These are phyloP conservation scores for Aplochiton taeniatus DNA, from an alignment of 2,797 vertebrate species.

Conservation along the genomic window DNA sequence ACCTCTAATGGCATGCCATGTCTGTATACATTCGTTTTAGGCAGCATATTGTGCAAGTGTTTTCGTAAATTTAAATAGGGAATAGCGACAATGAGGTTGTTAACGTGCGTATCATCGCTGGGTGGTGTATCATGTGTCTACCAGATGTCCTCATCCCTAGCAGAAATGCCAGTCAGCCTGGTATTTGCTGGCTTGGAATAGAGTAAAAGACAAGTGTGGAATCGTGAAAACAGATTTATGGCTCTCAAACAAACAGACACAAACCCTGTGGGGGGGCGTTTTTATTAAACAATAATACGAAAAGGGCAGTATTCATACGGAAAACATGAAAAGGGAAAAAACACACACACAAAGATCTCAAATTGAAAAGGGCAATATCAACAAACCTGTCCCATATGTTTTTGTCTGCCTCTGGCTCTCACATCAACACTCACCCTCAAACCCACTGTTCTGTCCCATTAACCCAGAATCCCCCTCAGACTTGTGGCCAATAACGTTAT, in stretches of 20 bases:
- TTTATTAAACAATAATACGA: too few relatives aligned
- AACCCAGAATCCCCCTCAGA: too few relatives aligned
- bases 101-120: constrained; percentile 16
- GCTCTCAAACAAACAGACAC: constrained; percentile 1
- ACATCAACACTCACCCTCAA: too few relatives aligned
- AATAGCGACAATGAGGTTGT: background rate
- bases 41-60: background rate
- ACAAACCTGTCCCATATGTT: too few relatives aligned
- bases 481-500: too few relatives aligned
- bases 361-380: too few relatives aligned
- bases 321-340: too few relatives aligned
- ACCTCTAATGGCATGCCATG: background rate
- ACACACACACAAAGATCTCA: too few relatives aligned
- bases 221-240: constrained; percentile 32
- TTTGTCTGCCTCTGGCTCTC: too few relatives aligned
- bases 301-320: too few relatives aligned
- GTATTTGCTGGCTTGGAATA: constrained; percentile 30
- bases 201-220: constrained; percentile 11
- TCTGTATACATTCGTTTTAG: background rate
- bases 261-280: background rate
- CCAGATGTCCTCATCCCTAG: constrained; percentile 47
- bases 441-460: too few relatives aligned
- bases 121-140: constrained; percentile 26
- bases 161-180: constrained; percentile 23
- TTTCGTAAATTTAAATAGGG: background rate